Conservation (phyloP, 2,797 vertebrate genomes). For the Phoebastria nigripes region DNA sequence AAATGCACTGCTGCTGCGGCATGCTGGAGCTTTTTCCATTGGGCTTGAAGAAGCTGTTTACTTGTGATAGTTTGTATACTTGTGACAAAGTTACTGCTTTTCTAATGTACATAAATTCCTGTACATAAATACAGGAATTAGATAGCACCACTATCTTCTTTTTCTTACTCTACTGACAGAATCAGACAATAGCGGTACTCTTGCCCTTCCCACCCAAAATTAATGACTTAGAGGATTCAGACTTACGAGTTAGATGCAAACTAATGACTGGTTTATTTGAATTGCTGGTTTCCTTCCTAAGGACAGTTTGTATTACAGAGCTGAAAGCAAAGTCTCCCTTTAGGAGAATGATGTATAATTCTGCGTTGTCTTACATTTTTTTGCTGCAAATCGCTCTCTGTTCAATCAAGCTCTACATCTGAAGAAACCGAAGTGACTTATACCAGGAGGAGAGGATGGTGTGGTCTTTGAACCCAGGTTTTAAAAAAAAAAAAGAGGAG, state of each 20-base stretch:
- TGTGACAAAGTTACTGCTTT: conserved; percentile 9
- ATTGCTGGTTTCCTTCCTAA: background rate
- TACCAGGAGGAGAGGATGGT: background rate
- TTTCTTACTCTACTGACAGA: background rate
- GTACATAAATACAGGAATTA: background rate
- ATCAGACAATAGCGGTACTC: background rate
- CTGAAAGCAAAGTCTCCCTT: background rate
- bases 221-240: background rate
- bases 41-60: background rate
- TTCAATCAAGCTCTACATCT: background rate
- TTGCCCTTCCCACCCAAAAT: background rate
- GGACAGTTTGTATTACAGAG: background rate
- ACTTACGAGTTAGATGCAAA: background rate
- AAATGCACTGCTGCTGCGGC: background rate
- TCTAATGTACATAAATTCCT: background rate
- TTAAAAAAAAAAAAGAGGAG: background rate
- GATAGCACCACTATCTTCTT: background rate
- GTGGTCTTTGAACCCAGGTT: background rate
- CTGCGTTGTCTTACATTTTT: background rate
- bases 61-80: background rate
- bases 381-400: background rate
- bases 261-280: background rate
- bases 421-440: background rate
- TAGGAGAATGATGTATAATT: background rate
- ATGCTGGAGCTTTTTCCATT: background rate